Evolutionary conservation across 2,888 invertebrate species (phyloP).

Genomic region (Bembecia ichneumoniformis): DNA sequence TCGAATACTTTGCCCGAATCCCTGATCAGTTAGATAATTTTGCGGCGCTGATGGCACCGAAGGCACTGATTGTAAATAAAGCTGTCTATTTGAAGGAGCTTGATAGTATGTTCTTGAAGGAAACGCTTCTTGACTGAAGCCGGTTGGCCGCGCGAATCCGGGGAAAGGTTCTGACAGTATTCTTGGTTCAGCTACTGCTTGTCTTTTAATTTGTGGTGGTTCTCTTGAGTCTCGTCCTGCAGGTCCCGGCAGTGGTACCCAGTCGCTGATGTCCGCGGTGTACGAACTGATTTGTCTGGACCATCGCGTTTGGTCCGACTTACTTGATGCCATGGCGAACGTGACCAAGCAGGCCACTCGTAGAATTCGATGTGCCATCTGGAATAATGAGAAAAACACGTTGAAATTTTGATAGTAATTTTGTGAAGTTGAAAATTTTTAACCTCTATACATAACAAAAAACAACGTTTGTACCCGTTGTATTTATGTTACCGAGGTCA

Average conservation of each 20-base stretch:
- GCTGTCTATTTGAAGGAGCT: conserved; percentile 41
- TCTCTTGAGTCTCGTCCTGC: conserved; percentile 31
- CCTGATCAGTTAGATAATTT: conserved; percentile 54
- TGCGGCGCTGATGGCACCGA: conserved; percentile 59
- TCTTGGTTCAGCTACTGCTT: conserved; percentile 60
- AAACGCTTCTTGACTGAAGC: conserved; percentile 42
- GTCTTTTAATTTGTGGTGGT: conserved; percentile 39
- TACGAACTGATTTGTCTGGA: conserved; percentile 64
- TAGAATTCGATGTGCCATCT: conserved; percentile 49
- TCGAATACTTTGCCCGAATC: conserved; percentile 53
- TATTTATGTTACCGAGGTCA: too few relatives aligned
- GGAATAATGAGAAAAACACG: conserved; percentile 21
- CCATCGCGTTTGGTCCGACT: conserved; percentile 52
- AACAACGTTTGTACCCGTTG: too few relatives aligned
- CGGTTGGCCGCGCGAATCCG: conserved; percentile 35
- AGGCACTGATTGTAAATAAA: conserved; percentile 53
- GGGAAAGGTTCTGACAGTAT: conserved; percentile 57
- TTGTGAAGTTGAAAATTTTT: too few relatives aligned
- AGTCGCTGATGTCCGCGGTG: conserved; percentile 59
- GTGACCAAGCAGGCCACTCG: conserved; percentile 34
- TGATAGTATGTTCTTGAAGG: conserved; percentile 46
- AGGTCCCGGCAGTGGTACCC: conserved; percentile 54
- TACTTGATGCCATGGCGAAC: conserved; percentile 33
- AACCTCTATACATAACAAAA: too few relatives aligned
- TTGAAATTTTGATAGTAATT: background rate